Percentiles rank a stretch among this genome's conserved stretches.
phyloP scores from a whole-genome alignment of 2,797 vertebrate species.

The Hafferia zeledoni region DNA sequence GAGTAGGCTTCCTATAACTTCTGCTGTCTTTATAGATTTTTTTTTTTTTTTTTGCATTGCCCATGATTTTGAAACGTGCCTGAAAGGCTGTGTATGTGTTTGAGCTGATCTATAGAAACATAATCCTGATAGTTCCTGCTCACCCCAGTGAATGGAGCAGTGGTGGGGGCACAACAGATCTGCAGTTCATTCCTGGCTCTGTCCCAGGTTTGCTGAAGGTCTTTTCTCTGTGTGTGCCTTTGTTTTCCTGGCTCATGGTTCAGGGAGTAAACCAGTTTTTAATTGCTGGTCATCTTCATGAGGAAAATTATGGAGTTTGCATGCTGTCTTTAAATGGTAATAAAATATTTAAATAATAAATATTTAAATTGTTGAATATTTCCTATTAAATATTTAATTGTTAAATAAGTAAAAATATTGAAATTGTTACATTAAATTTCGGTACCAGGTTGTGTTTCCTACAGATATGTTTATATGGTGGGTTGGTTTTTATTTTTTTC shows the following conservation, averaged over 20 bases:
- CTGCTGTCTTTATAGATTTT: not conserved
- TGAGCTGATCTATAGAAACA: not conserved
- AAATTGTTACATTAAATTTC: not conserved
- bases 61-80: not conserved
- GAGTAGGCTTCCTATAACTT: not conserved
- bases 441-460: not conserved
- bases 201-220: not conserved
- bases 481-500: constrained; percentile 67
- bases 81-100: not conserved
- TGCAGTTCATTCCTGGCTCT: not conserved
- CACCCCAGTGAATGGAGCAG: not conserved
- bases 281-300: not conserved
- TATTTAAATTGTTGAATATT: too few species aligned
- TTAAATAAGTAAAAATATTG: not conserved
- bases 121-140: not conserved
- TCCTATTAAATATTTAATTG: too few species aligned
- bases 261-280: not conserved
- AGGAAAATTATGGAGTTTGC: not conserved
- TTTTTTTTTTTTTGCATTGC: not conserved
- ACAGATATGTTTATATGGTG: not conserved
- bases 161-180: not conserved
- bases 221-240: not conserved
- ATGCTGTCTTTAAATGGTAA: not conserved
- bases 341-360: not conserved
- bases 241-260: not conserved